Conservation (phyloP, 2,888 invertebrate genomes). For the Aphodius sticticus region DNA sequence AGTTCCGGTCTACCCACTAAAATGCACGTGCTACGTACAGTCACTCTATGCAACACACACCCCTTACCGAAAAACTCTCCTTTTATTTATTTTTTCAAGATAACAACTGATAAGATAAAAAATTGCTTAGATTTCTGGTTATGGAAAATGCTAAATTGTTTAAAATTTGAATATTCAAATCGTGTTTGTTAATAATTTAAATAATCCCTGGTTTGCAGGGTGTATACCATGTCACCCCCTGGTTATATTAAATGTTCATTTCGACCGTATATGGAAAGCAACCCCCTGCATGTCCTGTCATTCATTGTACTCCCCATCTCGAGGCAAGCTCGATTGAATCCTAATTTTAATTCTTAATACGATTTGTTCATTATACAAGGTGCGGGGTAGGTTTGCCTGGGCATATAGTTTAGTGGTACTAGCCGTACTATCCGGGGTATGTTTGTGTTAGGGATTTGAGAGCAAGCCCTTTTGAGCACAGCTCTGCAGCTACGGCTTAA, state of each 20-base stretch:
- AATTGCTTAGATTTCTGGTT: neutral
- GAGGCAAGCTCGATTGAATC: constrained; percentile 53
- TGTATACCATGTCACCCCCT: constrained; percentile 33
- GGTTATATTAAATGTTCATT: constrained; percentile 58
- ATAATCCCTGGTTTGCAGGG: neutral
- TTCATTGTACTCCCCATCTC: constrained; percentile 36
- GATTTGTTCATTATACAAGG: constrained; percentile 53
- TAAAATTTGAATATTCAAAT: neutral
- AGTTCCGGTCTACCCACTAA: constrained; percentile 43
- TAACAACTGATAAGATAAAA: neutral
- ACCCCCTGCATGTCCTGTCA: neutral
- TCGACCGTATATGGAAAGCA: constrained; percentile 46
- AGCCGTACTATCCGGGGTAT: constrained; percentile 43
- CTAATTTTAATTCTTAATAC: constrained; percentile 54
- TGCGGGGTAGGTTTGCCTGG: constrained; percentile 43
- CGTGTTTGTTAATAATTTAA: neutral
- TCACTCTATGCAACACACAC: neutral
- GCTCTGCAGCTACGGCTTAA: neutral
- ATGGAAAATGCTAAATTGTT: neutral
- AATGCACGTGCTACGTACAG: constrained; percentile 39
- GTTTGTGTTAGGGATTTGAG: constrained; percentile 44
- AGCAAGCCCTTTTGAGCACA: constrained; percentile 41
- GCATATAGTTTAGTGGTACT: neutral
- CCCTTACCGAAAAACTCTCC: neutral
- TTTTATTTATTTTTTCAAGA: neutral